A percentile compares a stretch with the other conserved stretches of the same genome.
phyloP scores from a whole-genome alignment of 1,140 invertebrate species.

The Psix sp. region DNA sequence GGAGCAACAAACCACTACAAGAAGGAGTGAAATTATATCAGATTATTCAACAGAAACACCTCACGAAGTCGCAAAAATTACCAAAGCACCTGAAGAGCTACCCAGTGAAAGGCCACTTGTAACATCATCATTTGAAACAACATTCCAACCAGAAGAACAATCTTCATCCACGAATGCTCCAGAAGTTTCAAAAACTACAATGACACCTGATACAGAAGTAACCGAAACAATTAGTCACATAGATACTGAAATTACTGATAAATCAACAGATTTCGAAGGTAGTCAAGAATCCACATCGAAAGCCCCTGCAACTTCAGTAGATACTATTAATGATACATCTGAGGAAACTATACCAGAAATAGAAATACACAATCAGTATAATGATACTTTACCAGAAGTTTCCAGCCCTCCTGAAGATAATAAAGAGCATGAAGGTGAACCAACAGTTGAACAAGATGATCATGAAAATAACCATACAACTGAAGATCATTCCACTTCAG shows the following conservation, averaged over 20 bases:
- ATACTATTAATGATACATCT: constrained; percentile 36
- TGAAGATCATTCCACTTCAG: constrained; percentile 31
- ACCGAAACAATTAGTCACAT: constrained; percentile 5
- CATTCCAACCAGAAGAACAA: constrained; percentile 19
- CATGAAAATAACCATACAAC: constrained; percentile 45
- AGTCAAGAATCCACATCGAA: constrained; percentile 25
- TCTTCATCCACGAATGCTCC: constrained; percentile 29
- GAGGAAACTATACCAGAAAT: constrained; percentile 50
- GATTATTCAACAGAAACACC: constrained; percentile 26
- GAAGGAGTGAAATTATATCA: too few species aligned
- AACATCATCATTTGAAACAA: constrained; percentile 12
- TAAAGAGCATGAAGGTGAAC: constrained; percentile 47
- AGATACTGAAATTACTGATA: constrained; percentile 41
- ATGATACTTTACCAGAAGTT: too few species aligned
- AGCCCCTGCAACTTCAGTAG: constrained; percentile 18
- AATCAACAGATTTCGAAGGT: constrained; percentile 36
- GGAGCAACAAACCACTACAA: constrained; percentile 12
- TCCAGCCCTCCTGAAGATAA: constrained; percentile 57
- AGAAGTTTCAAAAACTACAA: constrained; percentile 53
- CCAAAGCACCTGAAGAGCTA: constrained; percentile 18
- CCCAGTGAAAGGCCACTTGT: constrained; percentile 16
- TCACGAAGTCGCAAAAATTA: constrained; percentile 36
- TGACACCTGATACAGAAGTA: constrained; percentile 5
- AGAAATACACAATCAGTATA: constrained; percentile 51
- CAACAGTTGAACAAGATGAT: constrained; percentile 51